phyloP scores from a whole-genome alignment of 2,888 invertebrate genomes.

The Neria commutata region DNA sequence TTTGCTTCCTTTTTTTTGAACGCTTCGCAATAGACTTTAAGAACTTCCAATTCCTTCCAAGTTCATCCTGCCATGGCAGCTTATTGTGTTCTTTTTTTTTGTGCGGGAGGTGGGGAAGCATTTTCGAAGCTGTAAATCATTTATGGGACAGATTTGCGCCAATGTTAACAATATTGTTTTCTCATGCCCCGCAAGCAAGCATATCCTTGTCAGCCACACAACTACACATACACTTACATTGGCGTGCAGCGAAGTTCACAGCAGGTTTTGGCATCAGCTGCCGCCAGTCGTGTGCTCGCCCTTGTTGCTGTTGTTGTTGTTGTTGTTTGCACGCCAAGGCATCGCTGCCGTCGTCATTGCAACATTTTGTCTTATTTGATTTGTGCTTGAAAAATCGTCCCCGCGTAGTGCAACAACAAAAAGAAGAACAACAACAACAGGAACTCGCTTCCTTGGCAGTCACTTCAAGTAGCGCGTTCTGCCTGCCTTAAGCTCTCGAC shows the following conservation, averaged over 20 bases:
- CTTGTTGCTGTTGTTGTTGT: neutral
- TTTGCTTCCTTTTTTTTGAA: too few relatives aligned
- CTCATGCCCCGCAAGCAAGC: conserved; percentile 15
- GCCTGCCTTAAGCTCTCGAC: neutral
- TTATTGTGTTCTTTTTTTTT: neutral
- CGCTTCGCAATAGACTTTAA: too few relatives aligned
- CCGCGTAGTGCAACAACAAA: neutral
- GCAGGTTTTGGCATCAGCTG: conserved; percentile 40
- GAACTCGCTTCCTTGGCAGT: conserved; percentile 31
- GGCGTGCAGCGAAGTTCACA: conserved; percentile 12
- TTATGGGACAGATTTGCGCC: neutral
- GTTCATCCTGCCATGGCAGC: too few relatives aligned
- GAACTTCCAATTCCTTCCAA: too few relatives aligned
- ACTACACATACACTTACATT: conserved; percentile 9
- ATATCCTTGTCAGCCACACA: conserved; percentile 4
- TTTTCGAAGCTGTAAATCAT: neutral
- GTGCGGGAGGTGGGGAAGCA: neutral
- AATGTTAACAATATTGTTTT: conserved; percentile 11
- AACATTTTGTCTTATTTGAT: conserved; percentile 39
- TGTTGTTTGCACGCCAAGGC: neutral
- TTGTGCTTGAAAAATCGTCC: conserved; percentile 47
- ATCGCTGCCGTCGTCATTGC: conserved; percentile 9
- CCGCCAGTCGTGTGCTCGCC: too few relatives aligned
- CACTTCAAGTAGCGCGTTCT: conserved; percentile 38
- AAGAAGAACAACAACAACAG: neutral